These are phyloP conservation scores for Mimumesa dahlbomi DNA, from an alignment of 2,888 invertebrate genomes.

Conservation along the genomic window DNA sequence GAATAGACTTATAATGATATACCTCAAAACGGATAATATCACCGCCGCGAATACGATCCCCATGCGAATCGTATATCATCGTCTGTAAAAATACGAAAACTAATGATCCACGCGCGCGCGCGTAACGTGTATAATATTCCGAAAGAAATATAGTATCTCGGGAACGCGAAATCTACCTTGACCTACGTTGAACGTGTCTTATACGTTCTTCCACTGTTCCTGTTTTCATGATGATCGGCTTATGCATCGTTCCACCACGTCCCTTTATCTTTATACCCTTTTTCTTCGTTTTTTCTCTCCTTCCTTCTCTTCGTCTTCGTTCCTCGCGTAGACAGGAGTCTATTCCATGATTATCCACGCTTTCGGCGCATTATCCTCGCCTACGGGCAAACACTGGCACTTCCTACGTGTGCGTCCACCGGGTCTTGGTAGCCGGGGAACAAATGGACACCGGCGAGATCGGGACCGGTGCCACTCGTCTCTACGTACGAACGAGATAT, in stretches of 20 bases:
- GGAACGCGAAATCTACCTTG: constrained; percentile 24
- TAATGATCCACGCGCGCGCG: too few relatives aligned
- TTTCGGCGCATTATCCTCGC: constrained; percentile 46
- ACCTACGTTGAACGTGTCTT: constrained; percentile 27
- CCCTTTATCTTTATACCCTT: constrained; percentile 7
- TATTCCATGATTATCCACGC: constrained; percentile 57
- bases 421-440: constrained; percentile 40
- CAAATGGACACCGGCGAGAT: constrained; percentile 38
- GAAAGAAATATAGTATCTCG: too few relatives aligned
- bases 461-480: constrained; percentile 14
- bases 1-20: neutral
- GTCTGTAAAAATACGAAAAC: too few relatives aligned
- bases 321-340: constrained; percentile 19
- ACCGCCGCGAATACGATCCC: constrained; percentile 1
- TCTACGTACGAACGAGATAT: constrained; percentile 26
- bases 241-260: constrained; percentile 14
- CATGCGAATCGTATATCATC: too few relatives aligned
- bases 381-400: constrained; percentile 35
- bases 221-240: constrained; percentile 37
- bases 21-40: neutral
- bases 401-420: constrained; percentile 44
- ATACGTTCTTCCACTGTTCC: constrained; percentile 15
- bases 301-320: neutral
- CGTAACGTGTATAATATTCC: too few relatives aligned
- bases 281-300: constrained; percentile 11